A percentile compares a stretch with the other conserved stretches of the same genome.
phyloP scores from a whole-genome alignment of 2,797 vertebrate genomes.

The Emys orbicularis region DNA sequence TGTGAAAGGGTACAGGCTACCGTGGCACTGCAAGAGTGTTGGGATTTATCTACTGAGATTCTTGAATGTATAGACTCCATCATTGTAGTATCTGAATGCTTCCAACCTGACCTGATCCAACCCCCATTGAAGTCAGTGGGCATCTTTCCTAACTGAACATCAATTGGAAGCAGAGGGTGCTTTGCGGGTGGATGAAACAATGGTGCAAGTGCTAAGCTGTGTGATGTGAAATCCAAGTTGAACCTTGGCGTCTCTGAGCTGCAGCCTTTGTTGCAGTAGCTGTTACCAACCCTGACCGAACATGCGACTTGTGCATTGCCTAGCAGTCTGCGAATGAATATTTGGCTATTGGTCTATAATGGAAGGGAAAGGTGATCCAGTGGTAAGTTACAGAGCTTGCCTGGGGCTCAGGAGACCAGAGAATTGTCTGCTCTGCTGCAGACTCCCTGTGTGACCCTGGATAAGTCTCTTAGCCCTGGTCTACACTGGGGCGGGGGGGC shows the following conservation, averaged over 20 bases:
- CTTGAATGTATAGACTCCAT: background rate
- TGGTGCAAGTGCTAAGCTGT: background rate
- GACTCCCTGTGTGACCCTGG: background rate
- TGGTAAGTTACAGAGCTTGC: background rate
- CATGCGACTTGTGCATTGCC: background rate
- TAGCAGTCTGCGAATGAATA: background rate
- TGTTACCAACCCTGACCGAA: background rate
- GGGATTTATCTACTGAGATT: background rate
- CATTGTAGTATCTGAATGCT: background rate
- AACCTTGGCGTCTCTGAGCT: background rate
- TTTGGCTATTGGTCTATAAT: background rate
- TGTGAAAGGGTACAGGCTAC: background rate
- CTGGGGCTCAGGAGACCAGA: background rate
- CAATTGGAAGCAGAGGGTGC: background rate
- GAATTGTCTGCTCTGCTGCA: background rate
- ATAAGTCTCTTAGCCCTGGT: background rate
- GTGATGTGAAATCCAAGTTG: background rate
- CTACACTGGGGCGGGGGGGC: too few relatives aligned
- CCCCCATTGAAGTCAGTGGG: background rate
- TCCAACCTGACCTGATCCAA: background rate
- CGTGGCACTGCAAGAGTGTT: background rate
- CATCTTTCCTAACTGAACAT: background rate
- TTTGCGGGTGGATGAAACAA: background rate
- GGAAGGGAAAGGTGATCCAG: background rate
- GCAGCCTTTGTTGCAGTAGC: background rate